Evolutionary conservation across 2,888 invertebrate species (phyloP).

Genomic region (Himalopsyche anomala): DNA sequence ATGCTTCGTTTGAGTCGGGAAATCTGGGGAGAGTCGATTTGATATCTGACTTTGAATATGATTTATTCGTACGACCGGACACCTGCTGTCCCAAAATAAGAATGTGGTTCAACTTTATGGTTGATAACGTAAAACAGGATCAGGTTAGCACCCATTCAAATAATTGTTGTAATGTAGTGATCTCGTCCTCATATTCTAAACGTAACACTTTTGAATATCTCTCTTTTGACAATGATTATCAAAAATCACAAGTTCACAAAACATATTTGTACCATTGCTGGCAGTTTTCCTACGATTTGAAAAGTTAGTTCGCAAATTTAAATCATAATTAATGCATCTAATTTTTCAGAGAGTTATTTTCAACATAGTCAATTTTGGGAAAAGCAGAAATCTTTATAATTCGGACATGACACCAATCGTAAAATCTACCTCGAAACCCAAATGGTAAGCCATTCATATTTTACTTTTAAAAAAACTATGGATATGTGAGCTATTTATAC

Average conservation of each 20-base stretch:
- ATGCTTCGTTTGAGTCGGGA: constrained; percentile 97
- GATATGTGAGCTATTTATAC: no score
- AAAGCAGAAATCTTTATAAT: constrained; percentile 91
- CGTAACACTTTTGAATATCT: no score
- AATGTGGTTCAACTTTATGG: constrained; percentile 99
- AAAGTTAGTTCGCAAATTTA: no score
- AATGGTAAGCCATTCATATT: constrained; percentile 83
- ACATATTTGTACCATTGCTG: neutral
- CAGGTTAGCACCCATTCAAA: constrained; percentile 78
- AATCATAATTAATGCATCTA: neutral
- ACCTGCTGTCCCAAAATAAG: constrained; percentile 95
- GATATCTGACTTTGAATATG: constrained; percentile 96
- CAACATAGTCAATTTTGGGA: constrained; percentile 97
- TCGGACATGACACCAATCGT: constrained; percentile 96
- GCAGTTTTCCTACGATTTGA: neutral
- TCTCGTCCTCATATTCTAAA: no score
- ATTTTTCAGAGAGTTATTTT: constrained; percentile 91
- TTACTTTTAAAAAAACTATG: constrained; percentile 7
- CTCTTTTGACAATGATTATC: no score
- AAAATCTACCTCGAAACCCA: constrained; percentile 91
- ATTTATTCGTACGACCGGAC: constrained; percentile 96
- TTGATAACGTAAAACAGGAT: constrained; percentile 95
- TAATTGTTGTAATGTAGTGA: neutral
- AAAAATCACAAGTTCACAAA: no score
- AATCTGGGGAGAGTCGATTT: constrained; percentile 97